phyloP scores from a whole-genome alignment of 2,113 vertebrate species.

The Apteryx mantelli region DNA sequence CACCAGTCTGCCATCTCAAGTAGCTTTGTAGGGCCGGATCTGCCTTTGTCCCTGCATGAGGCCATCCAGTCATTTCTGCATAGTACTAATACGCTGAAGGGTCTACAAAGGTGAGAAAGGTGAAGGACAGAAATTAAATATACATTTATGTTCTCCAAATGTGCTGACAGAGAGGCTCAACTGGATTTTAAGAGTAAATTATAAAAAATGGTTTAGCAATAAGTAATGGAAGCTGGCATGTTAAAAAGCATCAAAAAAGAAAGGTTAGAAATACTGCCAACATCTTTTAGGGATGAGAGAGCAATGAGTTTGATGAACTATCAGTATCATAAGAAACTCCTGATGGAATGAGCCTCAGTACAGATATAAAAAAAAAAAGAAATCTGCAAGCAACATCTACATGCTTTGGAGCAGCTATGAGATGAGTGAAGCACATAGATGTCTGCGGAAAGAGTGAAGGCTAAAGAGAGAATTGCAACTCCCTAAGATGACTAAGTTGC shows the following conservation, averaged over 20 bases:
- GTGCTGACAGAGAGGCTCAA: background rate
- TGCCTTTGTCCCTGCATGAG: background rate
- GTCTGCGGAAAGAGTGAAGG: fast-evolving
- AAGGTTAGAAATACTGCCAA: background rate
- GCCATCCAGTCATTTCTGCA: background rate
- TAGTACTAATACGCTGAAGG: background rate
- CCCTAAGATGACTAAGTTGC: background rate
- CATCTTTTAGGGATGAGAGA: background rate
- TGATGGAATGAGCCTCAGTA: background rate
- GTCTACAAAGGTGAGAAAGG: background rate
- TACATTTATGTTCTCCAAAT: background rate
- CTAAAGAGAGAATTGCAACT: background rate
- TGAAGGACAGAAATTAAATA: background rate
- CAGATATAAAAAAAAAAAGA: background rate
- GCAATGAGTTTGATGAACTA: background rate
- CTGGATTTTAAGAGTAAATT: background rate
- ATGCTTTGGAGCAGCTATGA: background rate
- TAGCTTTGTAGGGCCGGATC: background rate
- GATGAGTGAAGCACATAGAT: background rate
- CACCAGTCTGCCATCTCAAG: too few species aligned
- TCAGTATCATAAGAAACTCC: background rate
- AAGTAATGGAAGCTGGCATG: background rate
- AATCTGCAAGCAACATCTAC: background rate
- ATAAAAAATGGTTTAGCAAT: background rate
- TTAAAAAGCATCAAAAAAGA: background rate